phyloP scores from a whole-genome alignment of 2,797 vertebrate genomes.

The Acrossocheilus fasciatus region DNA sequence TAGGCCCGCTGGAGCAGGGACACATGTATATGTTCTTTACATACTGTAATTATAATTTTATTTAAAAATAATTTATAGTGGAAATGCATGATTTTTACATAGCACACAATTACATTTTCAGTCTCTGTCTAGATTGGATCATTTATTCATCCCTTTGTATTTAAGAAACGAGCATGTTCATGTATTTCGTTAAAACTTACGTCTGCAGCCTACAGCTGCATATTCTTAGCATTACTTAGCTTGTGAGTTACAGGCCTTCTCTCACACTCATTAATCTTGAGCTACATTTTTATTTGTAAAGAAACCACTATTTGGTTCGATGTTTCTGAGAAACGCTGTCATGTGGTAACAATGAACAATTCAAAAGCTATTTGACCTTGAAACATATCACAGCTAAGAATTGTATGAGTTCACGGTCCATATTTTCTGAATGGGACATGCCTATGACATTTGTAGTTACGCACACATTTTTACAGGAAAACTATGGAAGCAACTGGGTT shows the following conservation, averaged over 20 bases:
- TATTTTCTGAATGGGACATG: background rate
- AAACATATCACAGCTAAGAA: background rate
- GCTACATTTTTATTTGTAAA: background rate
- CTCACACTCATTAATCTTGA: background rate
- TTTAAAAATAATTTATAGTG: conserved; percentile 85
- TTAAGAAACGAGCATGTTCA: background rate
- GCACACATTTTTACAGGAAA: background rate
- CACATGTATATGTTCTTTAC: conserved; percentile 72
- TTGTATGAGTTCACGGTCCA: background rate
- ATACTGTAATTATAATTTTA: conserved; percentile 78
- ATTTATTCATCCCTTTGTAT: conserved; percentile 5
- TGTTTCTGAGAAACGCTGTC: background rate
- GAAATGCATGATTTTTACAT: conserved; percentile 73
- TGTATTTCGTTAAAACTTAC: too few relatives aligned
- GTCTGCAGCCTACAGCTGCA: too few relatives aligned
- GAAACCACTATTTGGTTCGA: background rate
- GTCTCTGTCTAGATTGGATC: background rate
- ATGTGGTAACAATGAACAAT: background rate
- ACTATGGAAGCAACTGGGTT: background rate
- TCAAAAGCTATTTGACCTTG: background rate
- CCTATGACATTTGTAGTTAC: background rate
- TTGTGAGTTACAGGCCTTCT: background rate
- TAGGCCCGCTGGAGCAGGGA: conserved; percentile 54
- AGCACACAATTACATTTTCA: conserved; percentile 68
- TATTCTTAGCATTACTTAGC: background rate